Conservation (phyloP, 2,888 invertebrate species). For the Drosophila barbarae region DNA sequence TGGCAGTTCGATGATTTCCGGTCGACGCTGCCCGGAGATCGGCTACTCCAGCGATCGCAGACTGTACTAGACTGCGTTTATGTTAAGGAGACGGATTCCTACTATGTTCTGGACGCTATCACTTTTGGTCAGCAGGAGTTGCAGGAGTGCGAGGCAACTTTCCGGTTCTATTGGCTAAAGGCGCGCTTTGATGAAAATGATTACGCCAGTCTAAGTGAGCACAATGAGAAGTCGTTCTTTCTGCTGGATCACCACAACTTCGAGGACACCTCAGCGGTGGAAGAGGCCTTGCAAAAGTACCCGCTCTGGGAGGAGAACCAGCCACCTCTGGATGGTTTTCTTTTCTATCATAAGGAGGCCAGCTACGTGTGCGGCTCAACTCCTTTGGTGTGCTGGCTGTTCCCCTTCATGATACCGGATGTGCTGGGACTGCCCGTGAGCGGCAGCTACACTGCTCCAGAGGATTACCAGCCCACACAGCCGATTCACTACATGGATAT, state of each 20-base stretch:
- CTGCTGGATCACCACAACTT: constrained; percentile 69
- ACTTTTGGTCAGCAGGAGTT: constrained; percentile 75
- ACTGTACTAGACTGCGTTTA: constrained; percentile 91
- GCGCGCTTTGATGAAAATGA: constrained; percentile 85
- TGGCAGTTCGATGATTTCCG: constrained; percentile 81
- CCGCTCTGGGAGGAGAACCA: constrained; percentile 76
- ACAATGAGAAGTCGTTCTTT: constrained; percentile 63
- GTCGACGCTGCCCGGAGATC: constrained; percentile 74
- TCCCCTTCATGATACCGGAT: constrained; percentile 92
- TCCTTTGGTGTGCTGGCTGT: constrained; percentile 95
- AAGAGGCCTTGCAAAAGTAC: constrained; percentile 62
- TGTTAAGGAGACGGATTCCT: constrained; percentile 81
- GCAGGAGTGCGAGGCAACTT: constrained; percentile 82
- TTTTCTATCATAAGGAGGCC: constrained; percentile 93
- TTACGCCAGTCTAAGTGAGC: constrained; percentile 31
- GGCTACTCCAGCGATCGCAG: constrained; percentile 40
- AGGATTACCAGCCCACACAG: constrained; percentile 79
- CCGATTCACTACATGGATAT: constrained; percentile 81
- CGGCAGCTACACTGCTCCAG: constrained; percentile 80
- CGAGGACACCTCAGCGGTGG: constrained; percentile 61
- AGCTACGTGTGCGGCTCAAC: constrained; percentile 89
- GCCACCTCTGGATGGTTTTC: constrained; percentile 88
- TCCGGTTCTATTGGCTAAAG: constrained; percentile 91
- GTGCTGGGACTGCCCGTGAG: constrained; percentile 80
- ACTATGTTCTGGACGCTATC: constrained; percentile 89